Evolutionary conservation across 1,140 invertebrate genomes (phyloP), one percentile per base, ranked within the genome.

Genomic region (Chrysoperla carnea): DNA sequence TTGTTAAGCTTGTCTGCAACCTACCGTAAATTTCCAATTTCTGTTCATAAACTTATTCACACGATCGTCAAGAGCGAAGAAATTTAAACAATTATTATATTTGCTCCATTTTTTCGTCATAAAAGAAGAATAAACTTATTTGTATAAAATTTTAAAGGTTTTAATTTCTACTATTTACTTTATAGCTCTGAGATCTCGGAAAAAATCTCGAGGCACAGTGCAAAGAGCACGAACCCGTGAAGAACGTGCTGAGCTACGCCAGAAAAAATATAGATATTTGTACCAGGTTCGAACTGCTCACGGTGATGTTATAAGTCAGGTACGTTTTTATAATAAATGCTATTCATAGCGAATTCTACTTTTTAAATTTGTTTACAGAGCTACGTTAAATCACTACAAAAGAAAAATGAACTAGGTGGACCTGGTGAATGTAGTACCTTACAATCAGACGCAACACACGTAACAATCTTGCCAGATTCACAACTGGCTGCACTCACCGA

Each of bases 291-390:
- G 86, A 48, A 84, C 84, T 9, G 81, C 82, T 29, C 83, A 88
- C 50, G 86, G 86, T 11, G 86, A 90, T 65, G 81, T 89, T 50
- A 86, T 91, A 43, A 85, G 83, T 50, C 85, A 89, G 73, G 84
- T 78, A 52, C 56, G 47, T 52, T 17, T 36, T 29, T 8, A 4
- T 6, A 11, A 14, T 8, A 13, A 2, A 4, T 6, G 6, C 6
- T 11, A 12, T 9, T 33, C 8, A 8, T 11, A 4, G 3, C 8
- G 9, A 28, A 37, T 27, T 27, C 8, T 14, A 4, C 1, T 41
- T 39, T 13, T 41, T 6, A 42, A 33, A 39, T 14, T 41, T 8
- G 15, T 46, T 57, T 64, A 35, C 66, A 85, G 82, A 83, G 76
- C 54, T 85, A 83, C 57, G 80, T 87, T 8, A 81, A 84, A 56